These are phyloP conservation scores for Ophioninae sp. DNA, from an alignment of 2,888 invertebrate species.

Conservation along the genomic window DNA sequence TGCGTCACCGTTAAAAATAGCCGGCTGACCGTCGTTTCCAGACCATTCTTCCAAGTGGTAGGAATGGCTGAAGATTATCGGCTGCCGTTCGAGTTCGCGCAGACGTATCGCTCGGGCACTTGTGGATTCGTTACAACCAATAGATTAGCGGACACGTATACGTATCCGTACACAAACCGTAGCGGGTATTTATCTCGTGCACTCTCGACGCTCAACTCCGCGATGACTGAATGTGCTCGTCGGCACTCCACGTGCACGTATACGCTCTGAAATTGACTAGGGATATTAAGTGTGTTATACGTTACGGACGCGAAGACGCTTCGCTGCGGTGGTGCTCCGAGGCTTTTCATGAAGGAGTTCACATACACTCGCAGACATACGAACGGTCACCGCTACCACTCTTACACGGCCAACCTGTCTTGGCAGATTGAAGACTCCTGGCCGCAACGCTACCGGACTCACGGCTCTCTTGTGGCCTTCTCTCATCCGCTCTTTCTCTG, in stretches of 20 bases:
- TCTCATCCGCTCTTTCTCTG: background rate
- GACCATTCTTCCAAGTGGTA: conserved; percentile 80
- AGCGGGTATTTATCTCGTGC: conserved; percentile 16
- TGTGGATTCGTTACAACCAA: conserved; percentile 58
- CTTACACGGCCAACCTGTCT: conserved; percentile 31
- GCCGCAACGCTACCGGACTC: conserved; percentile 38
- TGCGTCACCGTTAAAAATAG: conserved; percentile 70
- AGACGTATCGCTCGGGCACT: conserved; percentile 44
- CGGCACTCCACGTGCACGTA: conserved; percentile 42
- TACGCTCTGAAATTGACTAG: conserved; percentile 77
- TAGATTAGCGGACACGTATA: conserved; percentile 22
- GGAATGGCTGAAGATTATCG: conserved; percentile 77
- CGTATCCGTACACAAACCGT: background rate
- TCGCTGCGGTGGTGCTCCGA: conserved; percentile 51
- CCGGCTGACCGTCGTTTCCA: conserved; percentile 79
- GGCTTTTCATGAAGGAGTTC: conserved; percentile 44
- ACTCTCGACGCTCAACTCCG: conserved; percentile 11
- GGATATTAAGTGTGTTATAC: conserved; percentile 73
- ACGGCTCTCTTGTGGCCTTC: conserved; percentile 29
- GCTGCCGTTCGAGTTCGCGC: conserved; percentile 64
- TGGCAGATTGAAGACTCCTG: conserved; percentile 32
- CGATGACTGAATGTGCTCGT: conserved; percentile 50
- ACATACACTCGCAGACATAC: background rate
- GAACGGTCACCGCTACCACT: conserved; percentile 39
- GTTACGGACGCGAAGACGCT: conserved; percentile 37